These are phyloP conservation scores for Nanorana parkeri DNA, from an alignment of 2,113 vertebrate species.

Conservation along the genomic window DNA sequence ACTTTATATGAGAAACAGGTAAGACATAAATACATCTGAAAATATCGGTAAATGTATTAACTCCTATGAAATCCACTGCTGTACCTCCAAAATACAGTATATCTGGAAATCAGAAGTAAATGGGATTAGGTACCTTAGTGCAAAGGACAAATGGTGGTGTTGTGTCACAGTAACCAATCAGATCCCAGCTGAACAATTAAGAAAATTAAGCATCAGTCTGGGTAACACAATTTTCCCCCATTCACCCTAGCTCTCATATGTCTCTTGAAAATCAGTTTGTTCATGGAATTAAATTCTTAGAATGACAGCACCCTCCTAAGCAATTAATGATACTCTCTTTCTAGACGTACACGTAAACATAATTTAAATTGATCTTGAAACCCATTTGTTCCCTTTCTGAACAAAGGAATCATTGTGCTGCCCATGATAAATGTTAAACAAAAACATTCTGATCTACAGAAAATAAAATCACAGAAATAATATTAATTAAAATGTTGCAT, in stretches of 20 bases:
- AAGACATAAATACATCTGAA: too few species aligned
- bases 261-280: neutral
- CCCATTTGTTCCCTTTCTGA: conserved; percentile 59
- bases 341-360: conserved; percentile 6
- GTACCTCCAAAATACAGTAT: conserved; percentile 1
- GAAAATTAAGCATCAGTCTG: too few species aligned
- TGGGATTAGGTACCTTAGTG: too few species aligned
- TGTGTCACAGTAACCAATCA: too few species aligned
- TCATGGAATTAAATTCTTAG: neutral
- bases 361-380: conserved; percentile 39
- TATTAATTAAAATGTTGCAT: conserved; percentile 78
- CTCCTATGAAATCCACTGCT: conserved; percentile 2
- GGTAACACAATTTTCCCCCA: too few species aligned
- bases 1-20: too few species aligned
- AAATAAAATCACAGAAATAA: conserved; percentile 73
- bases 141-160: too few species aligned
- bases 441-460: conserved; percentile 82
- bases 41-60: too few species aligned
- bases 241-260: too few species aligned
- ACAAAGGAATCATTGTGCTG: conserved; percentile 76
- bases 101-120: neutral
- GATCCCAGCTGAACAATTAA: too few species aligned
- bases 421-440: conserved; percentile 74
- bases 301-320: neutral
- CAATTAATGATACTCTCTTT: neutral